phyloP scores from a whole-genome alignment of 2,888 invertebrate genomes.

The Pandemis cinnamomeana region DNA sequence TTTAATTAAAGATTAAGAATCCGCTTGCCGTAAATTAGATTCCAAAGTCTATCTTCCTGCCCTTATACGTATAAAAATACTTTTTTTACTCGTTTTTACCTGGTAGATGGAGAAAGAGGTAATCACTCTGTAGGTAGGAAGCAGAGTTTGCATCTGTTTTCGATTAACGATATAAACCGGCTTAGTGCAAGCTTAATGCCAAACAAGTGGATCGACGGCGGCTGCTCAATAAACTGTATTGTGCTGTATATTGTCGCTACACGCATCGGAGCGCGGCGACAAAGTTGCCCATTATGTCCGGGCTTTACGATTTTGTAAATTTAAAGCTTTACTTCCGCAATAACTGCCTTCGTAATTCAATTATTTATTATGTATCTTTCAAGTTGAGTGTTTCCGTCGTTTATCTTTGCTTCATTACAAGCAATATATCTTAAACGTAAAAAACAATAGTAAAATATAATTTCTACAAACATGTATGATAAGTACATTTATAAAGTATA shows the following conservation, averaged over 20 bases:
- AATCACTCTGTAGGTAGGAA: constrained; percentile 22
- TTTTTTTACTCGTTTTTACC: constrained; percentile 44
- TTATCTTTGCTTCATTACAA: too few species aligned
- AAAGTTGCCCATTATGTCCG: constrained; percentile 63
- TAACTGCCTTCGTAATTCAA: constrained; percentile 46
- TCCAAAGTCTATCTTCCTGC: constrained; percentile 51
- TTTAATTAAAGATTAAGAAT: constrained; percentile 73
- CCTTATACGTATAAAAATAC: constrained; percentile 40
- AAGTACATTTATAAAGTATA: neutral
- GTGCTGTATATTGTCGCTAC: constrained; percentile 36
- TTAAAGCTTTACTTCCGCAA: constrained; percentile 57
- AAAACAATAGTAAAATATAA: neutral
- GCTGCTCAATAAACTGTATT: constrained; percentile 41
- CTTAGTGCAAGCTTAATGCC: constrained; percentile 54
- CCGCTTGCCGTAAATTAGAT: constrained; percentile 62
- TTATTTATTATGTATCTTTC: constrained; percentile 45
- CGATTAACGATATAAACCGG: constrained; percentile 55
- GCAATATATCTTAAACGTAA: neutral
- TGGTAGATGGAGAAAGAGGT: constrained; percentile 20
- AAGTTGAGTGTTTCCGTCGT: neutral
- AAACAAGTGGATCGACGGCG: constrained; percentile 51
- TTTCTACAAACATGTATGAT: too few species aligned
- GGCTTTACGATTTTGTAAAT: constrained; percentile 64
- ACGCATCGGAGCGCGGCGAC: constrained; percentile 60
- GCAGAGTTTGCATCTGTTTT: constrained; percentile 50